Evolutionary conservation across 2,888 invertebrate species (phyloP).

Genomic region (Camponotus fellah): DNA sequence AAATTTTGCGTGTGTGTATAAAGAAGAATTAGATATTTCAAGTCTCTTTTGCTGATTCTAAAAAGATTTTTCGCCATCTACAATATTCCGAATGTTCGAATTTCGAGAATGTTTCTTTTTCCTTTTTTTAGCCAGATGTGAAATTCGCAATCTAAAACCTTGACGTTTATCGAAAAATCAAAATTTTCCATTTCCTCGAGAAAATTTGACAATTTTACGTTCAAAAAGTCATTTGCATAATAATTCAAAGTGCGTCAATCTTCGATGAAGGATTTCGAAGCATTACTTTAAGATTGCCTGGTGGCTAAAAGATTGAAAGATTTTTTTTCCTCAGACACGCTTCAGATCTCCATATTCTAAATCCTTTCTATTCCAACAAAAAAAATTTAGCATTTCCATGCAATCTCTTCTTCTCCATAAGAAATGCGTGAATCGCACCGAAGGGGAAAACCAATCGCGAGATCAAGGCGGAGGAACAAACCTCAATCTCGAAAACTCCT

Average conservation of each 20-base stretch:
- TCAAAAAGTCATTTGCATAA: not conserved
- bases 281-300: not conserved
- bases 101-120: not conserved
- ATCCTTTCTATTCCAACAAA: not conserved
- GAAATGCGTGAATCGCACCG: not conserved
- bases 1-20: not conserved
- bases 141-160: too few relatives aligned
- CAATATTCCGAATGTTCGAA: not conserved
- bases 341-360: not conserved
- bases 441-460: conserved; percentile 31
- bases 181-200: not conserved
- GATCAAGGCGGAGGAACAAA: conserved; percentile 33
- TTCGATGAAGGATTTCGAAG: not conserved
- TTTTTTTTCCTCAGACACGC: not conserved
- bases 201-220: not conserved
- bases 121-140: too few relatives aligned
- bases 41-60: not conserved
- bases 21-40: not conserved
- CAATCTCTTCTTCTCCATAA: not conserved
- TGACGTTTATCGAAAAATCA: not conserved
- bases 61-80: not conserved
- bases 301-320: not conserved
- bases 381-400: conserved; percentile 7
- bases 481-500: conserved; percentile 32
- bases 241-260: not conserved